phyloP scores from a whole-genome alignment of 2,888 invertebrate species.

The Drosophila limbata region DNA sequence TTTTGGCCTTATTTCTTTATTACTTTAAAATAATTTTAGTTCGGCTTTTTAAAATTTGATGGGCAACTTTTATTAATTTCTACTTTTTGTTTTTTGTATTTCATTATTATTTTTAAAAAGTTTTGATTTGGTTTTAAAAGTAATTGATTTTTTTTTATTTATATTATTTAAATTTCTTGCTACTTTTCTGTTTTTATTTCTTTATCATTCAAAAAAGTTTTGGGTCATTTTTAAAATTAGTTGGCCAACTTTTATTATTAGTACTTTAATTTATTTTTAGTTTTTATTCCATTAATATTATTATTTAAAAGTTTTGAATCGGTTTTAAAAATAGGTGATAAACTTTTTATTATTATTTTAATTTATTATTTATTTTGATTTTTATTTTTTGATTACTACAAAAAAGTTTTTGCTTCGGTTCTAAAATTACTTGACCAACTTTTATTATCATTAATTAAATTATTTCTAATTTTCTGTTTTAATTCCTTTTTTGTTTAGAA shows the following conservation, averaged over 20 bases:
- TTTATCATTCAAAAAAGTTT: neutral
- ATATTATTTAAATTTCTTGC: no score
- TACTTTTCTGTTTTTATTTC: no score
- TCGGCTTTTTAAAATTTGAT: conserved; percentile 14
- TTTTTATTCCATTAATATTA: neutral
- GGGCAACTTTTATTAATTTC: conserved; percentile 14
- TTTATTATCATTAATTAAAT: conserved; percentile 7
- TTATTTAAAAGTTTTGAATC: no score
- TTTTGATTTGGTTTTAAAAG: neutral
- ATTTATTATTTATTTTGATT: no score
- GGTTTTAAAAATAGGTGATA: conserved; percentile 9
- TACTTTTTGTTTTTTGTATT: neutral
- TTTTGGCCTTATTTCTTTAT: neutral
- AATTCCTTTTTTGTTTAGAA: conserved; percentile 3
- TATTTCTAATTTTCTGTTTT: neutral
- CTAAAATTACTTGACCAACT: conserved; percentile 19
- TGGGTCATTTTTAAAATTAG: neutral
- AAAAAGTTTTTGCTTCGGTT: conserved; percentile 8
- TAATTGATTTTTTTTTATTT: no score
- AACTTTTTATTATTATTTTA: conserved; percentile 17
- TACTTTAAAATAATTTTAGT: conserved; percentile 14
- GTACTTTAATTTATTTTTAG: no score
- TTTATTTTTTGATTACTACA: no score
- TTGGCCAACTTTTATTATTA: neutral
- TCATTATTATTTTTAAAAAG: conserved; percentile 1